Evolutionary conservation across 1,140 invertebrate genomes (phyloP).

Genomic region (Condylostylus longicornis): DNA sequence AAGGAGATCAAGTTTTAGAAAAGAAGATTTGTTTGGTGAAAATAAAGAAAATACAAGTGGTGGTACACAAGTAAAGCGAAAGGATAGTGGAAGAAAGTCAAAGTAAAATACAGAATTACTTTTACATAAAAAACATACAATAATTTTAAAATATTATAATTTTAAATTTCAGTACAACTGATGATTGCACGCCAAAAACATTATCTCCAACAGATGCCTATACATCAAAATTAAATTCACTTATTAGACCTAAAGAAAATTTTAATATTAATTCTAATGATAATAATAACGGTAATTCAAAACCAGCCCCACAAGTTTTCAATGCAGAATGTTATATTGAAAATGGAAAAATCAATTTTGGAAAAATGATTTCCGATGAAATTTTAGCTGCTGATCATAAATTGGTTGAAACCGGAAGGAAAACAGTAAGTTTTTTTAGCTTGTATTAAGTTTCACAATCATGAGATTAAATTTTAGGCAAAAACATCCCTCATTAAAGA

Average conservation of each 20-base stretch:
- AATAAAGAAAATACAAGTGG: conserved; percentile 27
- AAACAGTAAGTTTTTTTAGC: conserved; percentile 47
- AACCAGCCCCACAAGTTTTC: conserved; percentile 17
- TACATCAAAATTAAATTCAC: conserved; percentile 22
- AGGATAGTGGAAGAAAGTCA: conserved; percentile 24
- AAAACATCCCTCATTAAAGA: too few species aligned
- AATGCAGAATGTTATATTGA: conserved; percentile 46
- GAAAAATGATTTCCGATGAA: conserved; percentile 68
- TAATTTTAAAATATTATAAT: neutral
- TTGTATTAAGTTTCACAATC: too few species aligned
- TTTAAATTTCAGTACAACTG: conserved; percentile 6
- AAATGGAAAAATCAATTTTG: conserved; percentile 58
- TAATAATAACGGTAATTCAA: conserved; percentile 8
- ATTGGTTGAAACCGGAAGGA: conserved; percentile 63
- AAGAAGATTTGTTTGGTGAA: conserved; percentile 3
- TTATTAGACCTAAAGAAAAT: conserved; percentile 21
- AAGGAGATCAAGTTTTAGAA: conserved; percentile 21
- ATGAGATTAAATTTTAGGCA: too few species aligned
- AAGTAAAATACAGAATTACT: conserved; percentile 3
- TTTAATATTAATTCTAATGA: conserved; percentile 23
- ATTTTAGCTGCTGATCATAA: conserved; percentile 65
- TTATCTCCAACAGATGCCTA: conserved; percentile 18
- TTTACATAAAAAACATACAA: neutral
- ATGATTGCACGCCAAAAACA: conserved; percentile 7
- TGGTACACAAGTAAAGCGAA: conserved; percentile 7